A percentile compares a stretch with the other conserved stretches of the same genome.
Conservation (phyloP, 1,140 invertebrate species). For the Ostrea denselamellosa region DNA sequence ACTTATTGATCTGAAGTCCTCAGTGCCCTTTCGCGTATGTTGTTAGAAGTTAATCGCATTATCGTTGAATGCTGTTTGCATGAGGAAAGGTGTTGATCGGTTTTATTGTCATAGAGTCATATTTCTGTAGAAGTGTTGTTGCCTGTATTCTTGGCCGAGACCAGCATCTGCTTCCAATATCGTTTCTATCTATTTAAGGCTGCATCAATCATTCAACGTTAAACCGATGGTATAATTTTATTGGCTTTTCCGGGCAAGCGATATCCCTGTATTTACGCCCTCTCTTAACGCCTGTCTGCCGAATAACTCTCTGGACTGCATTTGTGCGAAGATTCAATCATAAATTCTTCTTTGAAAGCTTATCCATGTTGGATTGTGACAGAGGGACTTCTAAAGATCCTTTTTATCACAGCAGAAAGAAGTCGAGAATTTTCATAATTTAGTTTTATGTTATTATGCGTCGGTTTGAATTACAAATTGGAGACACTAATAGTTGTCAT, state of each 20-base stretch:
- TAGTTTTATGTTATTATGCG: too few species aligned
- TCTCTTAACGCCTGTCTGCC: neutral
- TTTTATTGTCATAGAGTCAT: neutral
- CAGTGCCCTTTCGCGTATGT: neutral
- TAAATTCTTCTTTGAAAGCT: neutral
- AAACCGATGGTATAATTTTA: neutral
- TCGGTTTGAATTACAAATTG: too few species aligned
- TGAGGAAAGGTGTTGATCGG: conserved; percentile 24
- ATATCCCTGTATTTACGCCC: conserved; percentile 12
- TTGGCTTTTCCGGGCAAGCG: conserved; percentile 23
- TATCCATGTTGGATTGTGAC: neutral
- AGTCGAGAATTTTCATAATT: neutral
- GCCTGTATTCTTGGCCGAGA: neutral
- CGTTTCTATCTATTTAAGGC: neutral
- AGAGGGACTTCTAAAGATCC: neutral
- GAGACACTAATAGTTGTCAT: too few species aligned
- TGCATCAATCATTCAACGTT: conserved; percentile 25
- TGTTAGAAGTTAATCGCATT: conserved; percentile 27
- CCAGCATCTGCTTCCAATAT: neutral
- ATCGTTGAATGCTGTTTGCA: conserved; percentile 8
- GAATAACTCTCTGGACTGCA: neutral
- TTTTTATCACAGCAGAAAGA: neutral
- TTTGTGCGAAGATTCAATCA: neutral
- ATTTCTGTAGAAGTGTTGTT: neutral
- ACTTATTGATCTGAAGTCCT: conserved; percentile 1